phyloP scores from a whole-genome alignment of 2,797 vertebrate species.

The Bradypodion ventrale region DNA sequence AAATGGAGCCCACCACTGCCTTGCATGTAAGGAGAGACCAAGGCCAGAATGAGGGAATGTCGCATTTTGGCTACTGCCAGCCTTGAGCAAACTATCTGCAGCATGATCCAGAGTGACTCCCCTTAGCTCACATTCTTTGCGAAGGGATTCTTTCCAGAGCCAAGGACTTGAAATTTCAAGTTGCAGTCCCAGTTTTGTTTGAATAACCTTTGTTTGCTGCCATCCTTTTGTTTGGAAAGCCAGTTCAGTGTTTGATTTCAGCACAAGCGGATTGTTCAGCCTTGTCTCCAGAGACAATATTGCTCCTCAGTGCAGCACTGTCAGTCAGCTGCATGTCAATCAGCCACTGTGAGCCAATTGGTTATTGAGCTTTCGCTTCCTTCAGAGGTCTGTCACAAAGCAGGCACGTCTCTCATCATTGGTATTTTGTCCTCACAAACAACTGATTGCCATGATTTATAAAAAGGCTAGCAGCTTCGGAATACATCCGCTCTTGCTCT shows the following conservation, averaged over 20 bases:
- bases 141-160: background rate
- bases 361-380: conserved; percentile 4
- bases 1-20: no score
- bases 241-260: background rate
- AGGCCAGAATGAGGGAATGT: background rate
- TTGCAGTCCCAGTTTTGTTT: background rate
- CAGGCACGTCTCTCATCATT: background rate
- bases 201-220: background rate
- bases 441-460: background rate
- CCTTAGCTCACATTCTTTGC: background rate
- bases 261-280: background rate
- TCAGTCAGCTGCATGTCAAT: background rate
- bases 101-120: background rate
- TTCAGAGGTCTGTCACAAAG: background rate
- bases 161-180: background rate
- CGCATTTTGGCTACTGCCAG: background rate
- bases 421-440: background rate
- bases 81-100: background rate
- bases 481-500: background rate
- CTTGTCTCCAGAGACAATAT: background rate
- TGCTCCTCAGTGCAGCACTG: background rate
- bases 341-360: background rate
- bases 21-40: background rate
- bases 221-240: background rate
- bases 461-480: background rate